Evolutionary conservation across 2,888 invertebrate genomes (phyloP).

Genomic region (Synergus japonicus): DNA sequence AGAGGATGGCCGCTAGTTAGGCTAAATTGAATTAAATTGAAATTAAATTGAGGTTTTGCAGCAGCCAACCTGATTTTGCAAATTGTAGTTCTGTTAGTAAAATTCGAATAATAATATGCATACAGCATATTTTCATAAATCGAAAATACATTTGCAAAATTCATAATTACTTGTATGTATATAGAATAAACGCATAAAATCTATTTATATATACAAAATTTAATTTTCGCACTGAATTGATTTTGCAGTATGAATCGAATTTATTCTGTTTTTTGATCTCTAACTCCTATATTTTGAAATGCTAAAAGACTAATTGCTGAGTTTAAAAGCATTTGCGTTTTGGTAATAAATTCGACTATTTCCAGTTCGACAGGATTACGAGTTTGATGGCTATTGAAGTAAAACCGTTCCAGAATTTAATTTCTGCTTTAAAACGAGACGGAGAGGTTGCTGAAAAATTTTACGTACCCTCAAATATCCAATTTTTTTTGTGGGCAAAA

Average conservation of each 20-base stretch:
- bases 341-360: constrained; percentile 34
- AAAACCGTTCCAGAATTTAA: constrained; percentile 43
- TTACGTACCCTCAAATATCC: constrained; percentile 14
- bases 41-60: no score
- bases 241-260: not conserved
- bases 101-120: no score
- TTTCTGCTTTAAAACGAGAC: constrained; percentile 41
- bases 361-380: constrained; percentile 1
- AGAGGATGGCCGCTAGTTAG: not conserved
- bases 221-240: not conserved
- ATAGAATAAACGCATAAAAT: not conserved
- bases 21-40: no score
- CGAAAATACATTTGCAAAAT: no score
- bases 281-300: not conserved
- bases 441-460: constrained; percentile 12
- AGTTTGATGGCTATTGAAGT: constrained; percentile 33
- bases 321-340: constrained; percentile 34
- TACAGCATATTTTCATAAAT: no score
- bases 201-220: not conserved
- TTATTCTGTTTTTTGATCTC: not conserved
- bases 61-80: no score
- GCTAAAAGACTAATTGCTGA: constrained; percentile 23
- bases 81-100: no score
- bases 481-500: constrained; percentile 19
- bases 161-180: no score